These are phyloP conservation scores for Oostethus manadensis DNA, from an alignment of 2,113 vertebrate species.

Conservation along the genomic window DNA sequence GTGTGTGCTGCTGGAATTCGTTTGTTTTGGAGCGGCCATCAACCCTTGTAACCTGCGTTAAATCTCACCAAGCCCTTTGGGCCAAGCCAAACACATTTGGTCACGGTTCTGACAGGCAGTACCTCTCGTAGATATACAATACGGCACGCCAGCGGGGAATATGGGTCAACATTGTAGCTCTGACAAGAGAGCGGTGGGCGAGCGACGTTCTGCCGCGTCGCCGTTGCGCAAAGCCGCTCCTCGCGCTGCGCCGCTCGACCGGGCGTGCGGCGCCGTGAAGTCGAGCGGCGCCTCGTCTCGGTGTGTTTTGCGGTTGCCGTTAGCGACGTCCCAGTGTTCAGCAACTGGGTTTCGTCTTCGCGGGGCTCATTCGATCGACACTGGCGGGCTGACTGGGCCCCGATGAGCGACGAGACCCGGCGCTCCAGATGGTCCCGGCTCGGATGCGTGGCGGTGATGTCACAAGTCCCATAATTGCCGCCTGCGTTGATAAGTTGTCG, in stretches of 20 bases:
- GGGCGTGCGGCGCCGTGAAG: background rate
- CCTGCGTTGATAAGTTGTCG: background rate
- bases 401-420: conserved; percentile 1
- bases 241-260: background rate
- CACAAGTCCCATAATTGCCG: background rate
- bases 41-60: conserved; percentile 79
- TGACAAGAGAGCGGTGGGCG: conserved; percentile 67
- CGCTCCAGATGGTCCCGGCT: background rate
- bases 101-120: conserved; percentile 92
- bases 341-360: background rate
- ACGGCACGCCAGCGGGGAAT: conserved; percentile 89
- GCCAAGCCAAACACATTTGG: conserved; percentile 98
- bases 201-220: conserved; percentile 39
- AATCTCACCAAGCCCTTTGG: conserved; percentile 80
- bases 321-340: background rate
- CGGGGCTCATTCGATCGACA: background rate
- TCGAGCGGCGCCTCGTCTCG: background rate
- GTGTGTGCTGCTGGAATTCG: conserved; percentile 42
- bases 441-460: background rate
- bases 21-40: conserved; percentile 68
- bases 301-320: conserved; percentile 5
- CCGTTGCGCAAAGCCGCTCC: background rate
- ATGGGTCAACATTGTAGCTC: conserved; percentile 90
- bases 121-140: conserved; percentile 92
- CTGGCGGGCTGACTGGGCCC: background rate